phyloP scores from a whole-genome alignment of 1,140 invertebrate genomes.

The Papilio polytes region DNA sequence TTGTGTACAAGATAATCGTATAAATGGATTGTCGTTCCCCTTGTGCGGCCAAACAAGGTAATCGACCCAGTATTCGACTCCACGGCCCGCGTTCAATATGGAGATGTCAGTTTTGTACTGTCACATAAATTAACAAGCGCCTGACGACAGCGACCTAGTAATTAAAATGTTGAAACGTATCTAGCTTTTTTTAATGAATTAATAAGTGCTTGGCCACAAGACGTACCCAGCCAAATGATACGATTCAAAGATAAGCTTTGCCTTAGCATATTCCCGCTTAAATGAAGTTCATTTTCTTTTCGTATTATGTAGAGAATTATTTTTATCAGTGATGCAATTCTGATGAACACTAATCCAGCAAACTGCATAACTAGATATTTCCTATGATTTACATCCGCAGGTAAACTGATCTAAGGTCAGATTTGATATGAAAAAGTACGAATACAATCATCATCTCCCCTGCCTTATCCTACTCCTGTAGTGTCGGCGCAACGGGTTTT shows the following conservation, averaged over 20 bases:
- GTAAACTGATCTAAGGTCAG: not conserved
- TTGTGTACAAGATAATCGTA: constrained; percentile 20
- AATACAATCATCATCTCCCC: too few relatives aligned
- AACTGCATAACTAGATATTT: not conserved
- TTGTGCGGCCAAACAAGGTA: constrained; percentile 42
- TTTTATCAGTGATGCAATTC: constrained; percentile 3
- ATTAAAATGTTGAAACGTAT: constrained; percentile 15
- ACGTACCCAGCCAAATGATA: not conserved
- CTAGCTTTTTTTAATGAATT: not conserved
- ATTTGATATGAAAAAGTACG: not conserved
- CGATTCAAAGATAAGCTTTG: not conserved
- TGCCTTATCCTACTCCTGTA: too few relatives aligned
- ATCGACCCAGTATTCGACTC: constrained; percentile 33
- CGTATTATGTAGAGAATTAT: not conserved
- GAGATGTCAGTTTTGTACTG: constrained; percentile 31
- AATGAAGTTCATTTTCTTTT: not conserved
- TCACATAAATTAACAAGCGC: constrained; percentile 32
- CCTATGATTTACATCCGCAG: not conserved
- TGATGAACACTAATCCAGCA: not conserved
- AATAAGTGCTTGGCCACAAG: not conserved
- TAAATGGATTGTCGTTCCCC: constrained; percentile 37
- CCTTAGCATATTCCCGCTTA: too few relatives aligned
- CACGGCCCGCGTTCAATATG: constrained; percentile 23
- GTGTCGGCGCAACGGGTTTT: too few relatives aligned
- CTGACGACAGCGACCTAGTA: constrained; percentile 34